phyloP scores from a whole-genome alignment of 2,888 invertebrate species.

The Campoletis raptor region DNA sequence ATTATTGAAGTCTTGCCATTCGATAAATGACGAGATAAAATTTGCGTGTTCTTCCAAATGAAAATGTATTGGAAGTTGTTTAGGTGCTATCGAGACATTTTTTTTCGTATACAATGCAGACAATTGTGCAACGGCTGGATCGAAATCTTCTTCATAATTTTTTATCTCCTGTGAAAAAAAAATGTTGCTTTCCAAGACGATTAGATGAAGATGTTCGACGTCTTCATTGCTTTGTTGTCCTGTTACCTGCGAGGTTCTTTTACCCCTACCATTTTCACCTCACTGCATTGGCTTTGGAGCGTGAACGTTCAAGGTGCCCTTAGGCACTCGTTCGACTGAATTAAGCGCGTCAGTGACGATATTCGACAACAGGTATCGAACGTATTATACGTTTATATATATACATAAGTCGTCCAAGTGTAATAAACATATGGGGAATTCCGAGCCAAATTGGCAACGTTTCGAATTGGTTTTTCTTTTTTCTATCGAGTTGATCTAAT shows the following conservation, averaged over 20 bases:
- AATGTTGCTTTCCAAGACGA: conserved; percentile 41
- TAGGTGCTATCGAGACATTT: background rate
- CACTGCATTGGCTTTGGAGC: conserved; percentile 26
- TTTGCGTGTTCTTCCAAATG: background rate
- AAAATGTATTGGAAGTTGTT: background rate
- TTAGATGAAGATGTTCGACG: conserved; percentile 16
- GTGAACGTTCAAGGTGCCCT: conserved; percentile 22
- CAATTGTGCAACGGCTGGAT: conserved; percentile 5
- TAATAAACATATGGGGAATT: no score
- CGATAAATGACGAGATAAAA: background rate
- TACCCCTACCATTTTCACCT: conserved; percentile 73
- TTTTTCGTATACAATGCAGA: background rate
- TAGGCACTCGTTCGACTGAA: conserved; percentile 21
- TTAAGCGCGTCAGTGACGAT: conserved; percentile 19
- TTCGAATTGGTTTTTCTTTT: background rate
- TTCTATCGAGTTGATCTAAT: background rate
- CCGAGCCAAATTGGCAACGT: background rate
- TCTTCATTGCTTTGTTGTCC: conserved; percentile 72
- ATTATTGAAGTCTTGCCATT: background rate
- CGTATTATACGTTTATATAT: background rate
- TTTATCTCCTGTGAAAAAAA: conserved; percentile 55
- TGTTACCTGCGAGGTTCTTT: conserved; percentile 74
- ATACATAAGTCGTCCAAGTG: background rate
- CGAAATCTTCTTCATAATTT: conserved; percentile 7
- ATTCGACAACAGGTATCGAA: conserved; percentile 12